phyloP scores from a whole-genome alignment of 2,888 invertebrate species.

The Iphiclides podalirius region DNA sequence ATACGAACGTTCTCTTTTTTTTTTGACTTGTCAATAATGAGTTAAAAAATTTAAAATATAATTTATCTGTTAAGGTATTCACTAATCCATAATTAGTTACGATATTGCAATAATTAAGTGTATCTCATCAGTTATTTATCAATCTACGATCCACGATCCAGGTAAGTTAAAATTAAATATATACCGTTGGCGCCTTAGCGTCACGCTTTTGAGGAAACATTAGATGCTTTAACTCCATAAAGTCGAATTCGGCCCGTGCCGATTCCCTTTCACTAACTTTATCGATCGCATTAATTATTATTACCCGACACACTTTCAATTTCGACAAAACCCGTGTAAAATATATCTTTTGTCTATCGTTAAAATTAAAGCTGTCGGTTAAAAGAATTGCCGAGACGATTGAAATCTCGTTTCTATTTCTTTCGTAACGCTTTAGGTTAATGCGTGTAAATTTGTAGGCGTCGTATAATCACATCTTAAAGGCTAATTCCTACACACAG shows the following conservation, averaged over 20 bases:
- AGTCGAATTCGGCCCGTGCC: slow-evolving; percentile 1
- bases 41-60: no score
- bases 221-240: slow-evolving; percentile 13
- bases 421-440: neutral
- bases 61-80: no score
- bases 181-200: no score
- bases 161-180: no score
- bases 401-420: neutral
- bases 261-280: slow-evolving; percentile 20
- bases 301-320: slow-evolving; percentile 17
- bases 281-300: slow-evolving; percentile 19
- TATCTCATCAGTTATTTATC: neutral
- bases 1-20: no score
- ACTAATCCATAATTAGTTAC: slow-evolving; percentile 4
- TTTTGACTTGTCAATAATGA: no score
- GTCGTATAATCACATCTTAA: neutral
- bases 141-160: neutral
- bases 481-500: no score
- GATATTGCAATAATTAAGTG: slow-evolving; percentile 2
- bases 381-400: neutral
- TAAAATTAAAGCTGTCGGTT: neutral
- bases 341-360: neutral
- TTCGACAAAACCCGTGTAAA: neutral
- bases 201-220: no score
- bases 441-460: neutral